Evolutionary conservation across 2,888 invertebrate genomes (phyloP), one percentile per base, ranked within the genome.

Genomic region (Drosophila sordidapex): DNA sequence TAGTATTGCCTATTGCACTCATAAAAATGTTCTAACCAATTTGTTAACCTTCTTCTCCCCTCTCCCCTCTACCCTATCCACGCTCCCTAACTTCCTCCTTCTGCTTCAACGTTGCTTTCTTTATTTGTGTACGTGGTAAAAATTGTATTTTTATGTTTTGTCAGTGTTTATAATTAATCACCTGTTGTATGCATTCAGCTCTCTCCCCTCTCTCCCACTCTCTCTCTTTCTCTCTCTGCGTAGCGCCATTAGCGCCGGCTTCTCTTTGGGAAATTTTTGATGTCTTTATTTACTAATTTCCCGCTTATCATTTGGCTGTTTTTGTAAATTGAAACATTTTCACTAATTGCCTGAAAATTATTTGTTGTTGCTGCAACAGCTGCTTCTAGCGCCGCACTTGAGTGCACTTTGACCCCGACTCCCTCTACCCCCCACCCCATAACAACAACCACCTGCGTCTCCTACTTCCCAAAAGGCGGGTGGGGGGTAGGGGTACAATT

Each of bases 111-210:
- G 21, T 60, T 49, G 58, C 62, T 65, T 59, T 62, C 72, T 58
- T 72, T 81, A 66, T 81, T 76, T 87, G 79, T 79, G 70, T 84
- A 69, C 71, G 80, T 76, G 82, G 85, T 87, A 87, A 77, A 86
- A 87, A 87, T 89, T 82, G 67, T 87, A 89, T 89, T 89, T 89
- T 90, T 90, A 82, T 90, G 89, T 89, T 89, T 87, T 90, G 89
- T 89, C 89, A 89, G 89, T 85, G 85, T 89, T 89, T 90, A 89
- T 90, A 89, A 89, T 89, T 89, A 89, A 89, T 89, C 90, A 89
- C 89, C 83, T 90, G 87, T 82, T 83, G 83, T 82, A 84, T 76
- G 79, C 82, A 83, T 84, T 62, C 70, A 67, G 38, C 40, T 69
- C 60, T 29, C 46, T 40, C 46, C 29, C 60, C 57, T 29, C 29